Base-by-base conservation (phyloP, 1,140 invertebrate genomes). In the Sycobia sp. region DNA sequence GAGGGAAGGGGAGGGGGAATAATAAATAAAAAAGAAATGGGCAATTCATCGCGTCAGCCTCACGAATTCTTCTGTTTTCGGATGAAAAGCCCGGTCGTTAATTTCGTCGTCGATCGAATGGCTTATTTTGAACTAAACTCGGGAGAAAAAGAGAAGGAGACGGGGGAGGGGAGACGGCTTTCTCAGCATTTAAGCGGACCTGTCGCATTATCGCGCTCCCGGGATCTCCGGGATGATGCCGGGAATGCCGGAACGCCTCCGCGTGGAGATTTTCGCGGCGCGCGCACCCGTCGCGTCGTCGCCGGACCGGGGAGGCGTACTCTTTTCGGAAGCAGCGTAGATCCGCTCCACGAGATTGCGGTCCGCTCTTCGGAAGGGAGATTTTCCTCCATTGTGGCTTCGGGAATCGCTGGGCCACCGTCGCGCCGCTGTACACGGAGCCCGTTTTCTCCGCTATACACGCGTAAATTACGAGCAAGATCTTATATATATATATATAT, bases 241-340 rank as follows among this genome's bases (percentile, higher is more conserved):
- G n/a, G n/a, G n/a, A n/a, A n/a, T n/a, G n/a, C n/a, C n/a, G n/a
- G n/a, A n/a, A n/a, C n/a, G n/a, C n/a, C n/a, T n/a, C n/a, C n/a
- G n/a, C n/a, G n/a, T 11, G 32, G 34, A 34, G 39, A 53, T 61
- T 61, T 61, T 61, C 58, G 47, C 58, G 38, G 22, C 44, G n/a
- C n/a, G 51, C 54, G 22, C n/a, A 38, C 16, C 49, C 38, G 25
- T 27, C 25, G 25, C 5, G 13, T 27, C 14, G 14, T n/a, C 23
- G 22, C 22, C 46, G 27, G 29, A 4, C n/a, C n/a, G n/a, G n/a
- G 69, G 70, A 79, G 71, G 76, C 73, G 70, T 67, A 78, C 73
- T 76, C 73, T 76, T 81, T 80, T 75, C 78, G 78, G 79, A 80
- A 80, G 69, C 73, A 69, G n/a, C n/a, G n/a, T n/a, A n/a, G n/a